These are phyloP conservation scores for Cyclargus thomasi DNA, from an alignment of 1,140 invertebrate species.

Conservation along the genomic window DNA sequence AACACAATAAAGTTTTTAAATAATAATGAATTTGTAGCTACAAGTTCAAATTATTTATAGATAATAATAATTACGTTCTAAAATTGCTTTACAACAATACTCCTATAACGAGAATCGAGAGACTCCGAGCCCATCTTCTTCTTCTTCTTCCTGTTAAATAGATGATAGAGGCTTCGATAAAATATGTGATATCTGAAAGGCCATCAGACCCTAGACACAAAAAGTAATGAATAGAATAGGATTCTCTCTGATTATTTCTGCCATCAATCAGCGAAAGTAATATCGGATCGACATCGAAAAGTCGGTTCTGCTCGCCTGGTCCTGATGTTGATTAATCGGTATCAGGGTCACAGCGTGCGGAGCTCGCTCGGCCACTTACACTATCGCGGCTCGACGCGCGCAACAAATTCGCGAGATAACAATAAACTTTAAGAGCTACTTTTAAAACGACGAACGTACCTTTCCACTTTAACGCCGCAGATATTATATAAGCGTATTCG, in stretches of 20 bases:
- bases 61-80: no score
- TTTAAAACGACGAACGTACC: background rate
- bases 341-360: conserved; percentile 38
- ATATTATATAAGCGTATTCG: background rate
- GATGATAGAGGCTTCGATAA: background rate
- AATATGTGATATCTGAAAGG: background rate
- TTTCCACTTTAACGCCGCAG: background rate
- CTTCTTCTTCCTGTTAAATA: no score
- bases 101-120: background rate
- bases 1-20: no score
- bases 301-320: conserved; percentile 32
- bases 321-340: conserved; percentile 56
- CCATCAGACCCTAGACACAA: background rate
- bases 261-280: conserved; percentile 15
- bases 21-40: no score
- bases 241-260: background rate
- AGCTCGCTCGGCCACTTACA: conserved; percentile 3
- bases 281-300: conserved; percentile 35
- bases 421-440: conserved; percentile 7
- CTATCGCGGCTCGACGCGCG: background rate
- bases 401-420: conserved; percentile 12
- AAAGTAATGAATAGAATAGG: background rate
- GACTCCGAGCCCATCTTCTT: background rate
- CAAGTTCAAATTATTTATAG: no score
- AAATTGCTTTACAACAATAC: no score